Percentiles rank a stretch among this genome's conserved stretches.
These are phyloP conservation scores for Aphaenogaster rudis DNA, from an alignment of 1,140 invertebrate species.

Conservation along the genomic window DNA sequence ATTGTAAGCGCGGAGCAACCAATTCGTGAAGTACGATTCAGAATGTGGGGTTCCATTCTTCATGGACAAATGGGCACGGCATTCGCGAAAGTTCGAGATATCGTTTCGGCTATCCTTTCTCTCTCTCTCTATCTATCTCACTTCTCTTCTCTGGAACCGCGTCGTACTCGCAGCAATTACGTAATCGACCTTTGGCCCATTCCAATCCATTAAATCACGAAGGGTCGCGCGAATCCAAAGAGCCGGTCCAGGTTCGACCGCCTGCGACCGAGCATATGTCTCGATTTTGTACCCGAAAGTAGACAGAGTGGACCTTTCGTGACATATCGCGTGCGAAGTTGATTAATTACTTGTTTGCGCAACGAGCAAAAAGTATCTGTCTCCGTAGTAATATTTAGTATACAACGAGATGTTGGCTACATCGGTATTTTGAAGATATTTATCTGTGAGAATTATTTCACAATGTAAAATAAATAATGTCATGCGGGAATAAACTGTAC, in stretches of 20 bases:
- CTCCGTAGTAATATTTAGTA: not conserved
- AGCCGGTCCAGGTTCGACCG: slow-evolving; percentile 41
- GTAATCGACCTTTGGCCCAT: slow-evolving; percentile 76
- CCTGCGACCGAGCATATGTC: slow-evolving; percentile 67
- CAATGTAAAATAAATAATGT: not conserved
- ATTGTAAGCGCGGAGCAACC: slow-evolving; percentile 57
- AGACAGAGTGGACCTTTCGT: slow-evolving; percentile 54
- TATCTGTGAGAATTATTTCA: not conserved
- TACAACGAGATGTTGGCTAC: too few relatives aligned
- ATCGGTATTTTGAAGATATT: not conserved
- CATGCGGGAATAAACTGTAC: not conserved
- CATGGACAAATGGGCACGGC: slow-evolving; percentile 65
- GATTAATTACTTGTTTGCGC: slow-evolving; percentile 64
- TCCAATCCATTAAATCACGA: slow-evolving; percentile 76
- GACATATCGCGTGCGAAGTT: slow-evolving; percentile 57
- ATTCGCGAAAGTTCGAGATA: slow-evolving; percentile 75
- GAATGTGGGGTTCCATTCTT: slow-evolving; percentile 69
- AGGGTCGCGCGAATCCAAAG: slow-evolving; percentile 67
- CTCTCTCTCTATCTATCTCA: slow-evolving; percentile 9
- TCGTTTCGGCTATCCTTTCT: slow-evolving; percentile 53
- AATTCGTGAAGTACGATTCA: slow-evolving; percentile 72
- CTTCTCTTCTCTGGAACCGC: slow-evolving; percentile 46
- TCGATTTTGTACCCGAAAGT: slow-evolving; percentile 61
- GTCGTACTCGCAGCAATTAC: slow-evolving; percentile 73
- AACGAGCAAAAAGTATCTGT: not conserved